Percentiles rank a stretch among this genome's conserved stretches.
These are phyloP conservation scores for Coracias cyanogaster DNA, from an alignment of 2,797 vertebrate genomes.

Conservation along the genomic window DNA sequence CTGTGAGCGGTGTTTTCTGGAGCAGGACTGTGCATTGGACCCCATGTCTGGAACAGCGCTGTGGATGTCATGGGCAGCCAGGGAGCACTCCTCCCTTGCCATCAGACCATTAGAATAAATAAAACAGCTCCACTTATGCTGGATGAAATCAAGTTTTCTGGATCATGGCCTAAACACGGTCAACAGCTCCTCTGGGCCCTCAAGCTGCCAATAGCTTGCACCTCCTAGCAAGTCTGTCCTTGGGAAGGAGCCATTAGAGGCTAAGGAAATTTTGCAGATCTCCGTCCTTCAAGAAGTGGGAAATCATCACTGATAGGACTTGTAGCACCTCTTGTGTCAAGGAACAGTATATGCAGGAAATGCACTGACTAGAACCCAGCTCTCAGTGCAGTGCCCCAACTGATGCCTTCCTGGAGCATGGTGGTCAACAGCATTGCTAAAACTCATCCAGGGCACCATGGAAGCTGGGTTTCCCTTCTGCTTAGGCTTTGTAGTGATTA, in stretches of 20 bases:
- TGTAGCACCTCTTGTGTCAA: slow-evolving; percentile 20
- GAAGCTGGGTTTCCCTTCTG: background rate
- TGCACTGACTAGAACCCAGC: background rate
- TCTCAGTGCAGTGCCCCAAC: background rate
- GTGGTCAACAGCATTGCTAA: background rate
- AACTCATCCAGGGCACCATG: background rate
- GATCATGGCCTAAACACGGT: slow-evolving; percentile 69
- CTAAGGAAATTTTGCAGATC: slow-evolving; percentile 56
- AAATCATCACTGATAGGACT: background rate
- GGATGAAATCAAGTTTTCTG: slow-evolving; percentile 70
- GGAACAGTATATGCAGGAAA: background rate
- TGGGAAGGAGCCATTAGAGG: slow-evolving; percentile 69
- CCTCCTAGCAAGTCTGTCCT: slow-evolving; percentile 70
- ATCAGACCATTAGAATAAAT: slow-evolving; percentile 65
- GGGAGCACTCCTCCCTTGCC: slow-evolving; percentile 55
- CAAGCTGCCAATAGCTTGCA: slow-evolving; percentile 68
- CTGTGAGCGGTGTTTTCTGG: background rate
- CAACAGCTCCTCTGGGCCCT: slow-evolving; percentile 70
- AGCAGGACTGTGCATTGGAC: background rate
- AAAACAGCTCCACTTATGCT: slow-evolving; percentile 50
- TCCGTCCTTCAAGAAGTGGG: slow-evolving; percentile 42
- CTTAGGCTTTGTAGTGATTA: background rate
- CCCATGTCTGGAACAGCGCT: slow-evolving; percentile 28
- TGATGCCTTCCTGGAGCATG: background rate
- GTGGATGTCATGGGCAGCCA: slow-evolving; percentile 18